phyloP scores from a whole-genome alignment of 1,140 invertebrate species.

The Lordiphosa mommai region DNA sequence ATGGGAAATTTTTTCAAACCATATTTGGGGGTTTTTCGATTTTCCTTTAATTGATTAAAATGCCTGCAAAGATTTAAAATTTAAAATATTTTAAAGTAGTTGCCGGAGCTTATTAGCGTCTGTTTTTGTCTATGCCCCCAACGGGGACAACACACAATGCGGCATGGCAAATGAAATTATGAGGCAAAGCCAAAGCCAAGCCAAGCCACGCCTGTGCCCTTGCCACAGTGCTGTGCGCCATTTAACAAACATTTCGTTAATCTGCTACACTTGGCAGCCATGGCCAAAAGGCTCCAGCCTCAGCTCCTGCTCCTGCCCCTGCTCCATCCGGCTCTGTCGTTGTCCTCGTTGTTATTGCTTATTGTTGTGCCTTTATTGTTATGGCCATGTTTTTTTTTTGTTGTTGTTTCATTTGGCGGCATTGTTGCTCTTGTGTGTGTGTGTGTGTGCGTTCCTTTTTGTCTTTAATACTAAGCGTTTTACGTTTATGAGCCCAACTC shows the following conservation, averaged over 20 bases:
- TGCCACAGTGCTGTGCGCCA: conserved; percentile 40
- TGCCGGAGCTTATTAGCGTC: too few species aligned
- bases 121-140: too few species aligned
- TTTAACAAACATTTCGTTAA: conserved; percentile 76
- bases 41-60: too few species aligned
- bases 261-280: conserved; percentile 72
- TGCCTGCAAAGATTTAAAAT: too few species aligned
- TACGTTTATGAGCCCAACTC: conserved; percentile 60
- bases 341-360: conserved; percentile 68
- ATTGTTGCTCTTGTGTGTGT: conserved; percentile 45
- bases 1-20: too few species aligned
- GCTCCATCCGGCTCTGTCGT: conserved; percentile 31
- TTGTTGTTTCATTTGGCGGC: conserved; percentile 72
- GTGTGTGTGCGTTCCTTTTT: conserved; percentile 25
- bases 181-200: too few species aligned
- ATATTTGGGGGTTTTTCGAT: too few species aligned
- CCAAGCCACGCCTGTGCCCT: not conserved
- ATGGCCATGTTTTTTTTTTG: conserved; percentile 64
- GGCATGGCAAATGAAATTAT: too few species aligned
- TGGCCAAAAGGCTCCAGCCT: conserved; percentile 38
- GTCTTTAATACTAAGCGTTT: conserved; percentile 70
- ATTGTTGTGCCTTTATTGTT: conserved; percentile 76
- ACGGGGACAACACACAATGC: too few species aligned
- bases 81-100: too few species aligned
- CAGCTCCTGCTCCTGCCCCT: conserved; percentile 1